Evolutionary conservation across 64 coral and sea anemone species (phyloP), one percentile per base, ranked within the genome.

Genomic region (Astreopora myriophthalma): DNA sequence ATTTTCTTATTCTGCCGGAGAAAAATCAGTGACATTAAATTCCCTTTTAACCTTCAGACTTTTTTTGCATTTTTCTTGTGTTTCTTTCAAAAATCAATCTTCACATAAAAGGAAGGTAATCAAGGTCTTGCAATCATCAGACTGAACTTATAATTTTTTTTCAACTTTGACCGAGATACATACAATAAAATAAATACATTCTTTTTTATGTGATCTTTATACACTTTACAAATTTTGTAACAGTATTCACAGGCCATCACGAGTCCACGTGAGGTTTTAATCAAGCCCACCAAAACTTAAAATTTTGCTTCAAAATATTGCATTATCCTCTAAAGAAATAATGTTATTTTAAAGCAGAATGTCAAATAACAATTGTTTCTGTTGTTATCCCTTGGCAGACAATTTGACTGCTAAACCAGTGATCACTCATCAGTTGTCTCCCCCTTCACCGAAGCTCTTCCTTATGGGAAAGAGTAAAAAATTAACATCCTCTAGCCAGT

Each of bases 171-270:
- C 12, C 11, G 13, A 31, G 14, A 33, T 70, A 14, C 11, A 1
- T 70, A 70, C 8, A 11, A 70, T 16, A 32, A 30, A 70, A 70
- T 70, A 70, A 60, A 80, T 80, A 60, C 29, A 34, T 32, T n/a
- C n/a, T 75, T 78, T 52, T 58, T 31, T 6, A 51, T 52, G 29
- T 79, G 20, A 80, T 58, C 76, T 80, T 80, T 80, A 52, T 80
- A 80, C 76, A 80, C 52, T 61, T 60, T 58, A 80, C 76, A 80
- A 60, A 58, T 80, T 52, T 66, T 26, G 8, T 80, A 20, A 24
- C 73, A 75, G 22, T 13, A 46, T 48, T 44, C 9, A 80, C 33
- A 80, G 16, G 49, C 31, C 48, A 58, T 79, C 12, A 79, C 5
- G 4, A 57, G 8, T 55, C 26, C 22, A 14, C 23, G 26, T 11